Conservation (phyloP, 2,888 invertebrate species). For the Alloplasta piceator region DNA sequence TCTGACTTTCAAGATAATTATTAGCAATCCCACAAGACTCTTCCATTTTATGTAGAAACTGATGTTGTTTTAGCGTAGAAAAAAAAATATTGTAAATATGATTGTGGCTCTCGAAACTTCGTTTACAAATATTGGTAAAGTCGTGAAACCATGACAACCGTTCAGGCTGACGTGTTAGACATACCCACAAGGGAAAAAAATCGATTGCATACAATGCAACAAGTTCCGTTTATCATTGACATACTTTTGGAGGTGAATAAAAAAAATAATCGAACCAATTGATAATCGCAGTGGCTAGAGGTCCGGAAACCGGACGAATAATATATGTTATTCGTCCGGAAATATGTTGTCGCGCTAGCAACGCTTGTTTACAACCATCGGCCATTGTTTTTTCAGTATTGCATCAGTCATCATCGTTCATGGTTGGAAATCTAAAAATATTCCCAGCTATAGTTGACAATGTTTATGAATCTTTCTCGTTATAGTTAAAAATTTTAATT, state of each 20-base stretch:
- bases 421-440: no score
- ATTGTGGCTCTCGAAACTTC: slow-evolving; percentile 1
- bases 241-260: not conserved
- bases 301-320: no score
- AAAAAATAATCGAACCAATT: no score
- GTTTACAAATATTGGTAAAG: slow-evolving; percentile 20
- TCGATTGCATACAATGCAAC: not conserved
- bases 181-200: not conserved
- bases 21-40: slow-evolving; percentile 13
- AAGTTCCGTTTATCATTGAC: not conserved
- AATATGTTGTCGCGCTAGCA: no score
- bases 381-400: no score
- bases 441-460: no score
- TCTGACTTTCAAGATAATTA: slow-evolving; percentile 8
- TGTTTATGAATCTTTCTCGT: no score
- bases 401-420: no score
- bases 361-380: no score
- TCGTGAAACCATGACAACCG: slow-evolving; percentile 56
- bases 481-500: no score
- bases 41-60: slow-evolving; percentile 25
- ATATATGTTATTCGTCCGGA: no score
- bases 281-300: no score
- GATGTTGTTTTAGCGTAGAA: not conserved
- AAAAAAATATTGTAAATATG: not conserved
- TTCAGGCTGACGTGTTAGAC: slow-evolving; percentile 10